Conservation (phyloP, 2,113 vertebrate species). For the Spea bombifrons region DNA sequence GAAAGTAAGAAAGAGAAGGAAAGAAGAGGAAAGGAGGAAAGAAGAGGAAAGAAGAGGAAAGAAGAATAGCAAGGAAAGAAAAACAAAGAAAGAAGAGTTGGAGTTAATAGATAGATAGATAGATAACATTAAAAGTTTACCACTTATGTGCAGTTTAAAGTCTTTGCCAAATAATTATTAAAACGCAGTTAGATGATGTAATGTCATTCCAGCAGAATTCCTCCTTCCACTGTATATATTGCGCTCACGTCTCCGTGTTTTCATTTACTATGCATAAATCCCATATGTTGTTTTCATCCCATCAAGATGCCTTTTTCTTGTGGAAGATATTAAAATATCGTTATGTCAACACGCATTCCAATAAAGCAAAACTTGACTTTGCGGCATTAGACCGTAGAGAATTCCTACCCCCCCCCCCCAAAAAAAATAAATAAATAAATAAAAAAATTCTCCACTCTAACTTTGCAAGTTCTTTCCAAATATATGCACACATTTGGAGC, state of each 20-base stretch:
- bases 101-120: constrained; percentile 8
- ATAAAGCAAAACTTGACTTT: constrained; percentile 1
- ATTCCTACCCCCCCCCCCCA: neutral
- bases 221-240: neutral
- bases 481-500: constrained; percentile 3
- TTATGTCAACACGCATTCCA: constrained; percentile 10
- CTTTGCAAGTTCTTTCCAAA: constrained; percentile 15
- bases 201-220: neutral
- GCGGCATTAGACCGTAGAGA: constrained; percentile 11
- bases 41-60: too few species aligned
- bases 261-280: constrained; percentile 9
- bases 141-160: neutral
- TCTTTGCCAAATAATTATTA: neutral
- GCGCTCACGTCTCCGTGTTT: constrained; percentile 6
- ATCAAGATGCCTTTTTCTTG: constrained; percentile 8
- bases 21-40: too few species aligned
- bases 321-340: constrained; percentile 16
- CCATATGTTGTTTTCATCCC: neutral
- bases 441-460: constrained; percentile 3
- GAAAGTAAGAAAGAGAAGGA: too few species aligned
- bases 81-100: too few species aligned
- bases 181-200: neutral
- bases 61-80: too few species aligned
- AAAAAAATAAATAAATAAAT: too few species aligned
- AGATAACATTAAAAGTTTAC: neutral